These are phyloP conservation scores for Lucilia cuprina DNA, from an alignment of 1,140 invertebrate species.

Conservation along the genomic window DNA sequence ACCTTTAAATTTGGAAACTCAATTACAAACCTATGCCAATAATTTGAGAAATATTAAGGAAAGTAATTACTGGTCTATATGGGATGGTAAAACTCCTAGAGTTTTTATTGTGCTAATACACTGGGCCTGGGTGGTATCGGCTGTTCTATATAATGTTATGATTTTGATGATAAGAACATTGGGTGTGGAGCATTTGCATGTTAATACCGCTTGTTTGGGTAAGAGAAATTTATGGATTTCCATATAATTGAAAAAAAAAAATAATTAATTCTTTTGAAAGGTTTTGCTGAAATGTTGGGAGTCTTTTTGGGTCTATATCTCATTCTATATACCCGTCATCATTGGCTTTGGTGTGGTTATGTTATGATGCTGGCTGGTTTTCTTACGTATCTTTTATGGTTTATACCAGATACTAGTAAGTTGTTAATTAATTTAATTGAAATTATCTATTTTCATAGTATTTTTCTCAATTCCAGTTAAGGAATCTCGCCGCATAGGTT, in stretches of 20 bases:
- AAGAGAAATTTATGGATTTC: background rate
- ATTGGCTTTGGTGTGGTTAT: conserved; percentile 57
- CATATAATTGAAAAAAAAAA: too few relatives aligned
- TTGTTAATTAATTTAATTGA: background rate
- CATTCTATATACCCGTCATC: conserved; percentile 55
- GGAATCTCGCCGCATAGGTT: conserved; percentile 43
- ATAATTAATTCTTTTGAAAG: too few relatives aligned
- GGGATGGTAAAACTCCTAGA: conserved; percentile 54
- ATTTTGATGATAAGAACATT: conserved; percentile 61
- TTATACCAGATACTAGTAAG: conserved; percentile 50
- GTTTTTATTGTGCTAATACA: conserved; percentile 53
- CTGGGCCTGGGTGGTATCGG: conserved; percentile 56
- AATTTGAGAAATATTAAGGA: conserved; percentile 42
- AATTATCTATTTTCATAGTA: background rate
- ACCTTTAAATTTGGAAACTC: conserved; percentile 54
- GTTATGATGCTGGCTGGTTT: conserved; percentile 51
- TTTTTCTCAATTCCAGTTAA: conserved; percentile 36
- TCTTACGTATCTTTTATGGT: conserved; percentile 52
- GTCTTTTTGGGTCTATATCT: conserved; percentile 58
- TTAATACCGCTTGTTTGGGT: conserved; percentile 61
- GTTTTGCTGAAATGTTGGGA: conserved; percentile 60
- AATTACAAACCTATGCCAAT: conserved; percentile 50
- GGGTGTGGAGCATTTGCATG: conserved; percentile 56
- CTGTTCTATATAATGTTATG: conserved; percentile 60
- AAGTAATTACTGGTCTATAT: conserved; percentile 51